Evolutionary conservation across 1,140 invertebrate species (phyloP), one percentile per base, ranked within the genome.

Genomic region (Brachionus koreanus): DNA sequence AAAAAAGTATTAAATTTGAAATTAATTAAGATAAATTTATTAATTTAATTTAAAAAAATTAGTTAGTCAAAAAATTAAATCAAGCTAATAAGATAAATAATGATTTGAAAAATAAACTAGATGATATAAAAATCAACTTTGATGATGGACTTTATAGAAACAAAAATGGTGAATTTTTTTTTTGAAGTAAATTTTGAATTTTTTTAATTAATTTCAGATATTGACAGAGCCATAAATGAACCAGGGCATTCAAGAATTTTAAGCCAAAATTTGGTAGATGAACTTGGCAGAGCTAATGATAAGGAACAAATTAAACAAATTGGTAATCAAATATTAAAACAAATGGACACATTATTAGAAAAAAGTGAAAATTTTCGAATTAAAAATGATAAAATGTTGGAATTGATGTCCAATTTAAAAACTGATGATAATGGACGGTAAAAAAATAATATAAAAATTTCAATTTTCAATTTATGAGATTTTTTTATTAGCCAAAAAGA

Each of bases 51-150:
- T 12, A 49, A 5, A n/a, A 49, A 49, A 25, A 63, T 33, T 63
- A 67, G 63, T 35, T 67, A 16, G 29, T 67, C n/a, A 67, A 67
- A 67, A 67, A 67, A 67, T 37, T 67, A 67, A 33, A 67, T 9
- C 19, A 57, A n/a, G 49, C 49, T 25, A 16, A 57, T 19, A 57
- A 23, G 19, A 23, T 57, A 23, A 57, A 57, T 9, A 7, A 57
- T 57, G 19, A 16, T 25, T 19, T 57, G 16, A 57, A 19, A 57
- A 57, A n/a, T 57, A 57, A 57, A 19, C 19, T 57, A 23, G 49
- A 57, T 57, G 49, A 57, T 16, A 57, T 57, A 57, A 57, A 57
- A 19, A 57, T 57, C 16, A 57, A 23, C 49, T 57, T 19, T 57
- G 49, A 57, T 23, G 49, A 57, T 57, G 49, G 49, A 9, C 19